Conservation (phyloP, 2,113 vertebrate genomes). For the Cephalopholis sonnerati region DNA sequence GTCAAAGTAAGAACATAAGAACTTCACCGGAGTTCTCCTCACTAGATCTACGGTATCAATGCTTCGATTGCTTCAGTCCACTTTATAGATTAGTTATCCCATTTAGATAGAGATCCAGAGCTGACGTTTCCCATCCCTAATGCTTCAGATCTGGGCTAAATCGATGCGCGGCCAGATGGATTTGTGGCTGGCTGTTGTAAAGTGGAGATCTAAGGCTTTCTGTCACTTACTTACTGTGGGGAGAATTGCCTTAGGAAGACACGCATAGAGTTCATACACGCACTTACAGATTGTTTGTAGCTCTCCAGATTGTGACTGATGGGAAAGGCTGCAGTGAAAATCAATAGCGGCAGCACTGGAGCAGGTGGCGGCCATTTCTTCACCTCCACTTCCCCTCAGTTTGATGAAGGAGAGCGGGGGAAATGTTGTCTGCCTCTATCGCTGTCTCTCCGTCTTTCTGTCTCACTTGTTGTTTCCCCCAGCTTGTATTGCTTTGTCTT, state of each 20-base stretch:
- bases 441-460: background rate
- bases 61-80: conserved; percentile 35
- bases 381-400: conserved; percentile 22
- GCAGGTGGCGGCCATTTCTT: conserved; percentile 43
- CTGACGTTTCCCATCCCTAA: conserved; percentile 43
- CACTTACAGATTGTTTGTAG: conserved; percentile 54
- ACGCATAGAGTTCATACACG: conserved; percentile 6
- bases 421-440: conserved; percentile 12
- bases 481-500: no score
- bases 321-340: conserved; percentile 61
- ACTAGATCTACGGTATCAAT: conserved; percentile 35
- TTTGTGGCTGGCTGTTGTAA: conserved; percentile 63
- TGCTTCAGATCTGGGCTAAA: conserved; percentile 42
- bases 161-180: conserved; percentile 60
- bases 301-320: conserved; percentile 64
- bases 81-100: conserved; percentile 48
- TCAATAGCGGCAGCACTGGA: conserved; percentile 58
- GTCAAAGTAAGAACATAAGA: background rate
- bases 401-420: conserved; percentile 47
- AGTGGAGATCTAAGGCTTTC: conserved; percentile 70
- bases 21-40: background rate
- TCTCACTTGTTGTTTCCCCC: background rate
- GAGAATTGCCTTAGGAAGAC: conserved; percentile 53
- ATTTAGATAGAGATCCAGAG: conserved; percentile 36
- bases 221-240: conserved; percentile 62